Evolutionary conservation across 2,888 invertebrate species (phyloP).

Genomic region (Electrophaes corylata): DNA sequence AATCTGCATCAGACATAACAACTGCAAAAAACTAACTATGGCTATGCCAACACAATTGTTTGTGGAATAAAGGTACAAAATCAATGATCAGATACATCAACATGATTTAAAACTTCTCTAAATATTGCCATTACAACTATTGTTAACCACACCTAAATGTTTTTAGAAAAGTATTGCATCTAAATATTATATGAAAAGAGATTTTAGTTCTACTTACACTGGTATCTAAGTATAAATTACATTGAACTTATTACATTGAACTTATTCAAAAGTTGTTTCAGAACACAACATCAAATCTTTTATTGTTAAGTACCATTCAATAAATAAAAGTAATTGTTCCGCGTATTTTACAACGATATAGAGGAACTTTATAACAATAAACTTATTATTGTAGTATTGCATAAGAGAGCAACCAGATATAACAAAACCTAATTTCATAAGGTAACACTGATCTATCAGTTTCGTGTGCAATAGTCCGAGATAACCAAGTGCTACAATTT

Average conservation of each 20-base stretch:
- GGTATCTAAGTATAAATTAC: constrained; percentile 62
- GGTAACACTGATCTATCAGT: constrained; percentile 33
- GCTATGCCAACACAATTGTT: constrained; percentile 62
- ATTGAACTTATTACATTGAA: constrained; percentile 65
- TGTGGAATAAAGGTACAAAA: constrained; percentile 68
- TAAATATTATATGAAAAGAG: constrained; percentile 76
- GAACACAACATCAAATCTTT: constrained; percentile 55
- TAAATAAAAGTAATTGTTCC: constrained; percentile 58
- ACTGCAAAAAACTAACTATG: constrained; percentile 62
- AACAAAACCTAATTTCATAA: constrained; percentile 52
- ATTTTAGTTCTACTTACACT: constrained; percentile 74
- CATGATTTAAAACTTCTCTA: constrained; percentile 68
- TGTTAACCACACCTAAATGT: constrained; percentile 79
- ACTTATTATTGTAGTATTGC: constrained; percentile 48
- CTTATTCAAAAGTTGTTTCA: constrained; percentile 60
- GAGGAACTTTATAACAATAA: constrained; percentile 57
- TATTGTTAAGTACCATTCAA: constrained; percentile 73
- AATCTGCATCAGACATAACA: constrained; percentile 79
- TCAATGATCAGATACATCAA: constrained; percentile 55
- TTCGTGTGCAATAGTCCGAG: constrained; percentile 69
- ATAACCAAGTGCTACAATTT: constrained; percentile 75
- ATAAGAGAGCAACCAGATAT: constrained; percentile 69
- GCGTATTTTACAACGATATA: constrained; percentile 44
- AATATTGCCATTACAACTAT: constrained; percentile 77
- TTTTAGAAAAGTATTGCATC: constrained; percentile 82